Percentiles rank a stretch among this genome's conserved stretches.
These are phyloP conservation scores for Tachina fera DNA, from an alignment of 2,888 invertebrate genomes.

Conservation along the genomic window DNA sequence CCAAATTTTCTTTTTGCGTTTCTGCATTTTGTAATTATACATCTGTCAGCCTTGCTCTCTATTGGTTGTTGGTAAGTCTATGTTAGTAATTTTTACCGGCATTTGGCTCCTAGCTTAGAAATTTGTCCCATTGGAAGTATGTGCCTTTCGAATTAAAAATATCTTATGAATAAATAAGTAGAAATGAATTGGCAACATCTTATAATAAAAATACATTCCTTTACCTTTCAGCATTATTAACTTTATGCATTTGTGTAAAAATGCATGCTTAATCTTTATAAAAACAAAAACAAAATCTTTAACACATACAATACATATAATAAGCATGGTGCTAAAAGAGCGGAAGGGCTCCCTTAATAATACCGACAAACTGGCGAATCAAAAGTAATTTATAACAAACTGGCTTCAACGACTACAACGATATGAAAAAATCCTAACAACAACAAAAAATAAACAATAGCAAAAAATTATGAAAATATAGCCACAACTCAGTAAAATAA, in stretches of 20 bases:
- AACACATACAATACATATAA: constrained; percentile 52
- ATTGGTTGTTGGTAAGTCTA: too few species aligned
- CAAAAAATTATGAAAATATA: constrained; percentile 54
- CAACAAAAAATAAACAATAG: background rate
- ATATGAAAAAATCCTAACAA: constrained; percentile 1
- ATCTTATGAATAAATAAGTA: too few species aligned
- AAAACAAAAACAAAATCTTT: constrained; percentile 50
- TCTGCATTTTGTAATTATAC: too few species aligned
- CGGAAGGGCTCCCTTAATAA: constrained; percentile 71
- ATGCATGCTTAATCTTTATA: constrained; percentile 35
- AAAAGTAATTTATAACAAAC: constrained; percentile 69
- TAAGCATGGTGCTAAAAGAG: constrained; percentile 67
- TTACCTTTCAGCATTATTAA: constrained; percentile 37
- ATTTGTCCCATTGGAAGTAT: too few species aligned
- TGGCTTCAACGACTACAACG: constrained; percentile 40
- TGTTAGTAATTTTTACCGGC: too few species aligned
- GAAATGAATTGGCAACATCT: too few species aligned
- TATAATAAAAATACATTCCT: constrained; percentile 17
- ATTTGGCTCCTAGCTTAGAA: too few species aligned
- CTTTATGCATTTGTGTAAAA: constrained; percentile 25
- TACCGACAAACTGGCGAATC: constrained; percentile 71
- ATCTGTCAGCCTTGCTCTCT: too few species aligned
- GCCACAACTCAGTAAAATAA: constrained; percentile 38
- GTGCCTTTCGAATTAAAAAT: too few species aligned
- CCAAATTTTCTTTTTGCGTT: background rate